phyloP scores from a whole-genome alignment of 2,888 invertebrate species.

The Amorpha juglandis region DNA sequence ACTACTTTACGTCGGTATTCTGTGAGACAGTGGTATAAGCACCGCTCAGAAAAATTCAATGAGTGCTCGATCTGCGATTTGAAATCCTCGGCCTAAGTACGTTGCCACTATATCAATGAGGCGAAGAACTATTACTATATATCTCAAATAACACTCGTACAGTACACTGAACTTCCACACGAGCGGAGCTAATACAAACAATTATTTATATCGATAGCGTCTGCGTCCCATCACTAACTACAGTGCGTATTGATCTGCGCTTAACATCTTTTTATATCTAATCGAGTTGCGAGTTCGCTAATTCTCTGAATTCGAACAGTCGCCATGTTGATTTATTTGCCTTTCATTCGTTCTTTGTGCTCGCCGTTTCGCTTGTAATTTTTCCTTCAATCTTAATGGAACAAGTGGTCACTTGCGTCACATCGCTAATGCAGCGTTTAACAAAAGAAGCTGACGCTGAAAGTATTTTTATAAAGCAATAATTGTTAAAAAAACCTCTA shows the following conservation, averaged over 20 bases:
- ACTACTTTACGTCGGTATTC: no score
- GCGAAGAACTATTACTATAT: no score
- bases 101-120: no score
- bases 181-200: not conserved
- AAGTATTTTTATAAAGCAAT: slow-evolving; percentile 1
- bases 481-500: no score
- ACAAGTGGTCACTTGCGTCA: slow-evolving; percentile 23
- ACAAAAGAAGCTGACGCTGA: slow-evolving; percentile 5
- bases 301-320: slow-evolving; percentile 19
- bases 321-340: slow-evolving; percentile 28
- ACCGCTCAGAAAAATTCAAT: no score
- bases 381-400: slow-evolving; percentile 20
- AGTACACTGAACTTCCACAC: not conserved
- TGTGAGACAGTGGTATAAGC: no score
- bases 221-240: slow-evolving; percentile 3
- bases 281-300: slow-evolving; percentile 20
- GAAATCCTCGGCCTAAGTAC: no score
- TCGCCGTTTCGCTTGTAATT: slow-evolving; percentile 14
- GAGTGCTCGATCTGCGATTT: no score
- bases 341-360: slow-evolving; percentile 26
- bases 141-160: no score
- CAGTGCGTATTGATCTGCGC: slow-evolving; percentile 14
- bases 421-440: not conserved
- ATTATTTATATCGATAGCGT: not conserved
- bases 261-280: slow-evolving; percentile 23